These are phyloP conservation scores for Centropus bengalensis DNA, from an alignment of 2,113 vertebrate genomes.

Conservation along the genomic window DNA sequence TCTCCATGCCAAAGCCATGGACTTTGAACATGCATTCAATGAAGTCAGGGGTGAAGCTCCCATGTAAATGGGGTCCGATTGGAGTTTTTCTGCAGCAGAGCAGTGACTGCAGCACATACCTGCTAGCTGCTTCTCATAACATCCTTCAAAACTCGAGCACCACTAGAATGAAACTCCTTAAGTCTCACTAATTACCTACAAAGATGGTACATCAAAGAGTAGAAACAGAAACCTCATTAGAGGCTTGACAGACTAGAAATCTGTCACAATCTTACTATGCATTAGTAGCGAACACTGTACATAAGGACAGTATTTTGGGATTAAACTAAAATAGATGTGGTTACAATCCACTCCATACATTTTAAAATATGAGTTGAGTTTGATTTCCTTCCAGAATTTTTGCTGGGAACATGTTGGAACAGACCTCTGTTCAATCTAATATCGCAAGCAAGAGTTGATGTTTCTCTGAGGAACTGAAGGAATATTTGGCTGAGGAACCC, in stretches of 20 bases:
- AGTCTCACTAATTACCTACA: constrained; percentile 40
- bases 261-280: constrained; percentile 20
- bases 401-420: constrained; percentile 13
- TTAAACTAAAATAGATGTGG: constrained; percentile 40
- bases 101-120: neutral
- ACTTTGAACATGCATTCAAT: neutral
- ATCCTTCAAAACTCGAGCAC: neutral
- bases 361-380: constrained; percentile 32
- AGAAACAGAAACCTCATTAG: constrained; percentile 60
- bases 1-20: neutral
- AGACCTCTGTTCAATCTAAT: constrained; percentile 58
- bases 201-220: constrained; percentile 10
- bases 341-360: constrained; percentile 15
- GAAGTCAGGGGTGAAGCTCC: neutral
- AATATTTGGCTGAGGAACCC: constrained; percentile 50
- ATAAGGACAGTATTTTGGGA: constrained; percentile 41
- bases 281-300: neutral
- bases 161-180: neutral
- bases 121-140: neutral
- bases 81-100: neutral
- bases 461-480: constrained; percentile 51
- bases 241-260: constrained; percentile 56
- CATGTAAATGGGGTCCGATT: neutral
- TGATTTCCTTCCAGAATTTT: constrained; percentile 49
- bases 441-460: constrained; percentile 34